Base-by-base conservation (phyloP, 2,797 vertebrate species). In the Phrynocephalus guinanensis region DNA sequence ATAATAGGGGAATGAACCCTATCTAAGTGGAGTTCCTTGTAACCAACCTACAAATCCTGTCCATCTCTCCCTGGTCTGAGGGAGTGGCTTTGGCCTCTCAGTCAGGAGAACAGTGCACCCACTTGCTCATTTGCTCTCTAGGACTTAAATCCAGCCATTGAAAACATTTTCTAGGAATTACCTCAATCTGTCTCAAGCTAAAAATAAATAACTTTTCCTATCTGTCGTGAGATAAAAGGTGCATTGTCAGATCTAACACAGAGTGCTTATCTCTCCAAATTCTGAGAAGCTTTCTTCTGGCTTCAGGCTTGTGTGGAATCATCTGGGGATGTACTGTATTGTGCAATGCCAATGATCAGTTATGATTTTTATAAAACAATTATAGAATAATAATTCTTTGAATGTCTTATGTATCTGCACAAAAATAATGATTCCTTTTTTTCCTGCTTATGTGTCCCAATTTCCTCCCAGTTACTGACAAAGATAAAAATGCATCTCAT, bases 401-500 rank as follows among this genome's bases (percentile, higher is more conserved):
- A 11, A 88, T 56, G 38, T 20, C 50, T 22, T 68, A 15, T 16
- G 22, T 5, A 18, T 26, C 44, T 83, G 48, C 5, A 60, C 63
- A 60, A 80, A 80, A 56, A 80, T 26, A 80, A 80, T 0, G 3
- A 9, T 83, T 71, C 75, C 33, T 18, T 26, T 72, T 81, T 86
- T 86, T 63, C 26, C 52, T 38, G 13, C 71, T 15, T 73, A 26
- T 22, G 15, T 72, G 18, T 3, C 33, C 44, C 18, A 38, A 68
- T 38, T 48, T 38, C 18, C 26, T 48, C 20, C 28, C 22, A 24
- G 1, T 48, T 18, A 70, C 76, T 81, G 20, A 52, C 63, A 70
- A 85, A 44, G 3, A 68, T 75, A 56, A 80, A 20, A 13, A 8
- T 67, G 24, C 30, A 67, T 87, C 44, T 83, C 87, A 84, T 90